Evolutionary conservation across 2,888 invertebrate genomes (phyloP).

Genomic region (Chironomus riparius): DNA sequence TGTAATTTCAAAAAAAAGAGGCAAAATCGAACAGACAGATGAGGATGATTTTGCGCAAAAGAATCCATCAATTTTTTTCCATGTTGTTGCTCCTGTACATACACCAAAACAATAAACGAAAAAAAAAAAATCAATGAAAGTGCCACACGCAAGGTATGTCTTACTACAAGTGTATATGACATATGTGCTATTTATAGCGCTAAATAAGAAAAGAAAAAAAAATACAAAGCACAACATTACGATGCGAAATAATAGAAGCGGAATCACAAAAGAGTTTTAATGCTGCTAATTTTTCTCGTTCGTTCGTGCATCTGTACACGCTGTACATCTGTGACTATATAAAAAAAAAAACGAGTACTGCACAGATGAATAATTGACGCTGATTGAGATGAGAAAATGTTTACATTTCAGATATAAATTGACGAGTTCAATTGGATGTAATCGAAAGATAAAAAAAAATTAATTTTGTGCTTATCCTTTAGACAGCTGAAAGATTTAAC

Average conservation of each 20-base stretch:
- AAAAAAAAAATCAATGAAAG: neutral
- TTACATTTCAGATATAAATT: conserved; percentile 1
- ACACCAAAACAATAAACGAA: neutral
- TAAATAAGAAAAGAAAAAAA: neutral
- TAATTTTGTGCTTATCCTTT: neutral
- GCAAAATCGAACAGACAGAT: neutral
- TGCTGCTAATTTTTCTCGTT: neutral
- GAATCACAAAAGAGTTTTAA: neutral
- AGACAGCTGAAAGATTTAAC: no score
- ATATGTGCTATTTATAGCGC: neutral
- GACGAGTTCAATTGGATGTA: neutral
- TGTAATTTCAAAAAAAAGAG: neutral
- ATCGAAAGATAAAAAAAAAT: neutral
- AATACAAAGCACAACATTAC: neutral
- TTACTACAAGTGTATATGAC: neutral
- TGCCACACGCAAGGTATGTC: neutral
- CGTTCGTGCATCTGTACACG: neutral
- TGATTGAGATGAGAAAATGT: neutral
- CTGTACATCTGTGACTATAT: neutral
- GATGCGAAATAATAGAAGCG: neutral
- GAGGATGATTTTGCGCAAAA: neutral
- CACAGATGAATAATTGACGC: conserved; percentile 1
- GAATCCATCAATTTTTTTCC: neutral
- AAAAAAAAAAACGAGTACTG: neutral
- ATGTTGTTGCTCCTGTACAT: neutral